Evolutionary conservation across 2,888 invertebrate genomes (phyloP), one percentile per base, ranked within the genome.

Genomic region (Lordiphosa fenestrarum): DNA sequence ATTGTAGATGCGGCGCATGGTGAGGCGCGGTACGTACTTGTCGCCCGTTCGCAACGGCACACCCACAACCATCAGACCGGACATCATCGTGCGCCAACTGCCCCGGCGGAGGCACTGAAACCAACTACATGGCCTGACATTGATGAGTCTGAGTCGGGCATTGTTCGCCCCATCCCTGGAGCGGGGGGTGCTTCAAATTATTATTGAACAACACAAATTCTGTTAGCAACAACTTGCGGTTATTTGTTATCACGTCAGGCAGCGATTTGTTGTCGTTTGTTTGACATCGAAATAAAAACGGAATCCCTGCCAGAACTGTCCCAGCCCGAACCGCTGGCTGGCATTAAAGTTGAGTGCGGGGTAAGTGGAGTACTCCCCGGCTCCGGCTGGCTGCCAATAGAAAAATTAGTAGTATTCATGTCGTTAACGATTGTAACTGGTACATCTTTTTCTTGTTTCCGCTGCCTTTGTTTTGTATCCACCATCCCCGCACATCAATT

Each of bases 181-280:
- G n/a, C n/a, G 52, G 23, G 9, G 21, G 56, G 35, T 56, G 39
- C 60, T 66, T 52, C 52, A 61, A 66, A 67, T 66, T 56, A 72
- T 77, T 74, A 84, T 81, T 74, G 70, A 66, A 69, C 59, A 64
- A 51, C 39, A 75, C 53, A 60, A 69, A 73, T 67, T 69, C 56
- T 41, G 53, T 67, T 67, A 67, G 72, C 65, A 71, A 60, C 59
- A 77, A 64, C 60, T 80, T 80, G 81, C 69, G 78, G 84, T 80
- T 80, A 74, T 85, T 85, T 77, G 74, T 74, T 85, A 87, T 84
- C 87, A 87, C 87, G 87, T 77, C 85, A 87, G 84, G 73, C 67
- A 72, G 75, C 77, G 84, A 86, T 87, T 86, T 84, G 83, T 78
- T 63, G 72, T 64, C 67, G 69, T 68, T 58, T 56, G 55, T 58